Evolutionary conservation across 2,888 invertebrate species (phyloP).

Genomic region (Mesopsocus fuscifrons): DNA sequence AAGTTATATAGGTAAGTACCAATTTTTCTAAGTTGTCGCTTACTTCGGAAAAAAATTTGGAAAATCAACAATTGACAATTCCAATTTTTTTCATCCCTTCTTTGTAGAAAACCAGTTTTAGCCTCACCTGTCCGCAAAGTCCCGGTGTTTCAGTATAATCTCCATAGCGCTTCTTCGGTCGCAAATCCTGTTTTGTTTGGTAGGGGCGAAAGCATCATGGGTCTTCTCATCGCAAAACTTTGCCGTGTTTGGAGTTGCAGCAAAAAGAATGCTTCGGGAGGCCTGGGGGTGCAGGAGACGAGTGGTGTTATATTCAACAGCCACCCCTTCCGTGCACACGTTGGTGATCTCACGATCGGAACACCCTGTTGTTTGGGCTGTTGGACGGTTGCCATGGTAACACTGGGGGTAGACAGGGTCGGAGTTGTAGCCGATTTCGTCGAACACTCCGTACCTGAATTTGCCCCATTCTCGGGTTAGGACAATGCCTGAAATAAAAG

Average conservation of each 20-base stretch:
- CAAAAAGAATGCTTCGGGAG: constrained; percentile 30
- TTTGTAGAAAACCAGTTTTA: too few species aligned
- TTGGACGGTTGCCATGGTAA: constrained; percentile 26
- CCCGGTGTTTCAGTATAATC: constrained; percentile 32
- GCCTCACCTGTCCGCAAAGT: constrained; percentile 28
- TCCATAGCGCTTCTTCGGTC: constrained; percentile 36
- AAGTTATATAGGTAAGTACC: too few species aligned
- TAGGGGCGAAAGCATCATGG: constrained; percentile 40
- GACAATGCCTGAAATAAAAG: constrained; percentile 23
- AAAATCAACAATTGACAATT: too few species aligned
- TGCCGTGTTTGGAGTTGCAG: constrained; percentile 31
- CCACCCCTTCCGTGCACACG: neutral
- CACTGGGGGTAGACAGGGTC: constrained; percentile 38
- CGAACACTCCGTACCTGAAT: constrained; percentile 47
- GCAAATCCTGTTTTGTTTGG: constrained; percentile 44
- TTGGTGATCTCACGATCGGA: constrained; percentile 28
- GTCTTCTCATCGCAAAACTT: constrained; percentile 40
- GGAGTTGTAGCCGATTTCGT: constrained; percentile 37
- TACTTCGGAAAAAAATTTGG: too few species aligned
- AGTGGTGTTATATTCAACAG: constrained; percentile 21
- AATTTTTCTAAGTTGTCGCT: too few species aligned
- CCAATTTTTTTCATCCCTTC: too few species aligned
- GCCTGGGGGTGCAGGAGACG: constrained; percentile 28
- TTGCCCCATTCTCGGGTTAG: constrained; percentile 43
- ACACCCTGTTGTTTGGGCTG: constrained; percentile 30